Percentiles rank a stretch among this genome's conserved stretches.
Evolutionary conservation across 2,113 vertebrate genomes (phyloP).

Genomic region (Xyliphius kryptos): DNA sequence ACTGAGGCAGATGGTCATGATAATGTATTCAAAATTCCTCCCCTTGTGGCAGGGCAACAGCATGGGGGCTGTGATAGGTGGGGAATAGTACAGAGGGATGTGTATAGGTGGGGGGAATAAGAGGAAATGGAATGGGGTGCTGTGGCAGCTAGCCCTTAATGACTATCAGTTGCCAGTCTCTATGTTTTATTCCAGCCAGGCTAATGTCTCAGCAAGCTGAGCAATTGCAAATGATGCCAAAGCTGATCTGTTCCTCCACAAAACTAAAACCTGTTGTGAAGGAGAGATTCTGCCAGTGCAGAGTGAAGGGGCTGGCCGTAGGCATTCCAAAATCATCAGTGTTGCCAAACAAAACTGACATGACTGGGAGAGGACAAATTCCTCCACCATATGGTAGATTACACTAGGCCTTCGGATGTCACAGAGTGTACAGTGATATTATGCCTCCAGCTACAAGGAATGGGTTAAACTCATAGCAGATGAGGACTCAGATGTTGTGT

Average conservation of each 20-base stretch:
- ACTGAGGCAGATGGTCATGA: constrained; percentile 51
- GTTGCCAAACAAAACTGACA: constrained; percentile 30
- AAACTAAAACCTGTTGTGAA: constrained; percentile 25
- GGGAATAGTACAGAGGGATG: no score
- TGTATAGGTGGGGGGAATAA: constrained; percentile 1
- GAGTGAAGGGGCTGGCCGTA: constrained; percentile 24
- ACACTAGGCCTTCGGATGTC: constrained; percentile 30
- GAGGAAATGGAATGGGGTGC: constrained; percentile 21
- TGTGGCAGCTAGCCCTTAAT: constrained; percentile 10
- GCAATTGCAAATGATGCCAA: background rate
- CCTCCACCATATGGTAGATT: constrained; percentile 42
- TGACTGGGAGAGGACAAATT: constrained; percentile 31
- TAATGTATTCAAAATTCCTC: constrained; percentile 56
- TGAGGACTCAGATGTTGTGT: constrained; percentile 82
- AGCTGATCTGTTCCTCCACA: background rate
- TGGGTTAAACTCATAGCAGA: constrained; percentile 65
- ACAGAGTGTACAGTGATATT: constrained; percentile 17
- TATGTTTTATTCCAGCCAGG: constrained; percentile 33
- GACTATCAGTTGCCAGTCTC: constrained; percentile 28
- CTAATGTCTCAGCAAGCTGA: background rate
- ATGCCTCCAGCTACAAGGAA: constrained; percentile 25
- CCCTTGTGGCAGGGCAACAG: constrained; percentile 43
- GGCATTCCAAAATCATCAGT: constrained; percentile 17
- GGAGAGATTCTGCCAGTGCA: constrained; percentile 42
- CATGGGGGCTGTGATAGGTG: constrained; percentile 17